Conservation (phyloP, 2,113 vertebrate genomes). For the Oncorhynchus nerka region DNA sequence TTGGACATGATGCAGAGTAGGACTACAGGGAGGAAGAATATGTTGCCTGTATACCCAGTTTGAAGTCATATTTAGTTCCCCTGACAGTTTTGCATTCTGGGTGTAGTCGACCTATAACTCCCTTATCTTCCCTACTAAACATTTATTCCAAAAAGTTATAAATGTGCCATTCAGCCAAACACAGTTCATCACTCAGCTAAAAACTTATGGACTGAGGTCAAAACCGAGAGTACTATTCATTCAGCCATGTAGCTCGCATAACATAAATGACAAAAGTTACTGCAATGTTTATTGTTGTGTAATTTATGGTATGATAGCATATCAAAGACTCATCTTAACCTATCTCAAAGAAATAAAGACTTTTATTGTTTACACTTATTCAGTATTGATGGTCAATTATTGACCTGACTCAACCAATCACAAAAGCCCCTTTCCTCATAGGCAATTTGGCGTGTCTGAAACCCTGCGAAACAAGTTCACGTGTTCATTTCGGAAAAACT, state of each 20-base stretch:
- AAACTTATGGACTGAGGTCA: neutral
- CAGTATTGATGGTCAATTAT: slow-evolving; percentile 27
- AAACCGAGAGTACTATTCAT: neutral
- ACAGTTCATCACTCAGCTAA: neutral
- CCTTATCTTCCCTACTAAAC: neutral
- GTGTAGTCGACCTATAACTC: neutral
- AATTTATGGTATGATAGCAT: slow-evolving; percentile 79
- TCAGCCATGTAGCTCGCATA: neutral
- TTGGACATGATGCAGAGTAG: neutral
- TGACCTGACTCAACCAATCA: too few relatives aligned
- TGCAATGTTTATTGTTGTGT: slow-evolving; percentile 76
- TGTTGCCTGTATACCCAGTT: neutral
- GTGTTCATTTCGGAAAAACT: too few relatives aligned
- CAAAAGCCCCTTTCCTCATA: too few relatives aligned
- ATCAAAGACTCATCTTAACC: slow-evolving; percentile 75
- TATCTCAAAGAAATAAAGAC: slow-evolving; percentile 89
- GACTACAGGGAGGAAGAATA: neutral
- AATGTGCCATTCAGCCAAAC: neutral
- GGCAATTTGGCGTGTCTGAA: too few relatives aligned
- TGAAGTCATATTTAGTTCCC: neutral
- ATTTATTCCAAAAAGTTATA: neutral
- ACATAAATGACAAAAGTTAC: slow-evolving; percentile 25
- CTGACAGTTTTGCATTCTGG: neutral
- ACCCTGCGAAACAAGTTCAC: too few relatives aligned
- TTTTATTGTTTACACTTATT: slow-evolving; percentile 68